A percentile compares a stretch with the other conserved stretches of the same genome.
Conservation (phyloP, 53 echinoderm and acorn worm genomes). For the Holothuria scabra region DNA sequence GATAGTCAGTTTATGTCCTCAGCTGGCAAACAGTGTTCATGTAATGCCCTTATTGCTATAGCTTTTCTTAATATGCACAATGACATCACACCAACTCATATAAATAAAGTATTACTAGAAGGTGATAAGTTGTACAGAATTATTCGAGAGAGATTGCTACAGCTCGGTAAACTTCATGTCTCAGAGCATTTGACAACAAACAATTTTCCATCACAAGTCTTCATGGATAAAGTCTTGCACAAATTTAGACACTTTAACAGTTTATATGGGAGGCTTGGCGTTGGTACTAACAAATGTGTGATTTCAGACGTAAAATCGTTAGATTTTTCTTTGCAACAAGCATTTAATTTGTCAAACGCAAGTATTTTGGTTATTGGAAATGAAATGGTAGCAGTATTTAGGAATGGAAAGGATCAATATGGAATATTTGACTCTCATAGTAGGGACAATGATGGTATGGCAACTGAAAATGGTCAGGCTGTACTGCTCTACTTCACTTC, state of each 20-base stretch:
- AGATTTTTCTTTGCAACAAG: background rate
- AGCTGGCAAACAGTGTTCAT: constrained; percentile 14
- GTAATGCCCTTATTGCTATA: constrained; percentile 10
- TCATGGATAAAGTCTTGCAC: background rate
- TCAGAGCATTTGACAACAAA: background rate
- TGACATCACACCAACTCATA: background rate
- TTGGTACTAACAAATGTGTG: background rate
- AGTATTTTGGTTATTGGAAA: background rate
- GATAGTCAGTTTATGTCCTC: background rate
- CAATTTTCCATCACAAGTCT: background rate
- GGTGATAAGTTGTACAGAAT: background rate
- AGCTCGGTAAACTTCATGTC: background rate
- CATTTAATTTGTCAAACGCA: background rate
- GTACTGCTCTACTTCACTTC: background rate
- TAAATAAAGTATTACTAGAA: background rate
- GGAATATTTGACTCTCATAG: background rate
- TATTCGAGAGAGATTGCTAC: background rate
- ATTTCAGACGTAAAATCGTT: background rate
- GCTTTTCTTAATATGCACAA: background rate
- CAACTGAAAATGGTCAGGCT: background rate
- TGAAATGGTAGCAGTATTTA: background rate
- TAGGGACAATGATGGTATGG: background rate
- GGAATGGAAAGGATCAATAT: background rate
- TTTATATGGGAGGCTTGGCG: constrained; percentile 1
- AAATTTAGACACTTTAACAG: background rate